Conservation (phyloP, 2,113 vertebrate species). For the Hepsetus odoe region DNA sequence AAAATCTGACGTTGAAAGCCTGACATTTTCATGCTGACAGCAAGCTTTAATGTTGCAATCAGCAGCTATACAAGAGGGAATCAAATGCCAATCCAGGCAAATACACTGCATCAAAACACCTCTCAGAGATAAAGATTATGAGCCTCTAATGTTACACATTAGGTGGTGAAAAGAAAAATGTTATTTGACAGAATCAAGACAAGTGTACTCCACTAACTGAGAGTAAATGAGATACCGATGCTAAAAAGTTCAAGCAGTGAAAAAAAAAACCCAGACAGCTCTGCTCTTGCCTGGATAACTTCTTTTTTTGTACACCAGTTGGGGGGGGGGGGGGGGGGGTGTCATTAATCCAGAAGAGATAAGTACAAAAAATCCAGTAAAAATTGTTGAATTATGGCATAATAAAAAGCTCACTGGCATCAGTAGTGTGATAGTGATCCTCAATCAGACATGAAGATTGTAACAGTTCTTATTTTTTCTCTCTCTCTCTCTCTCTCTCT, state of each 20-base stretch:
- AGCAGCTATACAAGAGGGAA: neutral
- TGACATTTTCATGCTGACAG: slow-evolving; percentile 13
- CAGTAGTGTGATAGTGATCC: slow-evolving; percentile 6
- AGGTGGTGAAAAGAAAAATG: neutral
- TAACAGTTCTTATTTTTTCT: neutral
- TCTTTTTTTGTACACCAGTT: slow-evolving; percentile 33
- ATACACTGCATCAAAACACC: neutral
- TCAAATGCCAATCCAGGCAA: neutral
- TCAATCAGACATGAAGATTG: slow-evolving; percentile 13
- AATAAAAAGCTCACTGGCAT: slow-evolving; percentile 10
- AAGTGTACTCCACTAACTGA: slow-evolving; percentile 1
- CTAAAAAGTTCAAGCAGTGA: neutral
- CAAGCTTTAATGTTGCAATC: slow-evolving; percentile 21
- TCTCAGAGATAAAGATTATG: neutral
- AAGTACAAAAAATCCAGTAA: slow-evolving; percentile 30
- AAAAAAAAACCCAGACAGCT: slow-evolving; percentile 9
- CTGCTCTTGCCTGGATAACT: slow-evolving; percentile 23
- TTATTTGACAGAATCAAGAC: neutral
- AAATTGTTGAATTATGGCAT: neutral
- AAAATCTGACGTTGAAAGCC: slow-evolving; percentile 19
- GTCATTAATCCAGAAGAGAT: slow-evolving; percentile 32
- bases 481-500: neutral
- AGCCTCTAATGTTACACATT: neutral
- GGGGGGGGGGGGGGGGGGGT: slow-evolving; percentile 34
- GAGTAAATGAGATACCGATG: neutral